Evolutionary conservation across 2,888 invertebrate species (phyloP), one percentile per base, ranked within the genome.

Genomic region (Nemotelus pantherinus): DNA sequence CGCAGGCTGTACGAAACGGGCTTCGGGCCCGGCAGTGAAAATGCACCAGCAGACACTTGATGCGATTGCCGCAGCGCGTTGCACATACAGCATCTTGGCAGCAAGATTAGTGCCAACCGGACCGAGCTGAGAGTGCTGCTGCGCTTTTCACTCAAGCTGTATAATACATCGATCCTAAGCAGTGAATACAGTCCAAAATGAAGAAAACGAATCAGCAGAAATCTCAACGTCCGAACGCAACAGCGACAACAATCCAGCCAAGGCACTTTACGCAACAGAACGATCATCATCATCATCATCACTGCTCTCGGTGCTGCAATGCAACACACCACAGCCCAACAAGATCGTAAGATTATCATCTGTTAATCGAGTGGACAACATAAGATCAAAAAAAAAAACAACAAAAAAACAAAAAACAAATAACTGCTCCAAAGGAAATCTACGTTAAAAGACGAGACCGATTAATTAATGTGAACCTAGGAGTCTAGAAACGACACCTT

Each of bases 341-440:
- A 25, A n/a, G 44, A 65, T 65, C 47, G 47, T 65, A 65, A 65
- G 65, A 65, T 65, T n/a, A 41, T 65, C 65, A 65, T 65, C 47
- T 65, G n/a, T 65, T 65, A 65, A 65, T 65, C 65, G 47, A 43
- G 45, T 65, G 65, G 65, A 65, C 65, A 65, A n/a, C 44, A 65
- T n/a, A 65, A 47, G 65, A 47, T 7, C 50, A 50, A 9, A 50
- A 50, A 7, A 25, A 25, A 25, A 25, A 25, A n/a, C n/a, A 25
- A 25, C 25, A 25, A 25, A 25, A 25, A 25, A 25, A 25, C 25
- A 25, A 25, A 25, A 25, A 25, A 25, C 25, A 25, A 25, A 25
- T 25, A 25, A 25, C 25, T 25, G 25, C 25, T 25, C 25, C 25
- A 25, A 25, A 25, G 25, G 25, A 25, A 25, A 25, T 25, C 25